Evolutionary conservation across 1,140 invertebrate species (phyloP).

Genomic region (Polypedilum pembai): DNA sequence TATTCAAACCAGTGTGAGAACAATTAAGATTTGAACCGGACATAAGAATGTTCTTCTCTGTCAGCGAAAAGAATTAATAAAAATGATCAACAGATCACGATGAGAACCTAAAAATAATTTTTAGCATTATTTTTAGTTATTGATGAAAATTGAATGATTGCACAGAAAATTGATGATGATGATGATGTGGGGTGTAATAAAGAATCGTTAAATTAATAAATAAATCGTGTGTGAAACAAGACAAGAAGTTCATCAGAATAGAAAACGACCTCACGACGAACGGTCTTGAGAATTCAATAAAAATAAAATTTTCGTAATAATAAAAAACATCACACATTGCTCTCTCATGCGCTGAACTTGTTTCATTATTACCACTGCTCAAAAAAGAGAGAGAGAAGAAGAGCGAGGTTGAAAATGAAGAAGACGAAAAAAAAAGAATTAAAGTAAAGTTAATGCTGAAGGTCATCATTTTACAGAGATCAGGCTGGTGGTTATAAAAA

Average conservation of each 20-base stretch:
- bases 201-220: neutral
- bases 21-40: neutral
- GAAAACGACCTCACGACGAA: neutral
- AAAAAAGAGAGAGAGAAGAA: too few species aligned
- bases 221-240: neutral
- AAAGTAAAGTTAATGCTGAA: conserved; percentile 3
- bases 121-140: too few species aligned
- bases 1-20: neutral
- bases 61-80: too few species aligned
- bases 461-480: conserved; percentile 1
- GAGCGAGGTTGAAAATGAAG: neutral
- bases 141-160: too few species aligned
- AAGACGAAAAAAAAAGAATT: neutral
- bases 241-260: neutral
- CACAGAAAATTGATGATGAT: neutral
- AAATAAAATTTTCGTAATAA: conserved; percentile 13
- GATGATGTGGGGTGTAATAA: neutral
- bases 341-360: neutral
- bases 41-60: neutral
- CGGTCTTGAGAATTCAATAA: neutral
- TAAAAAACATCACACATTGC: neutral
- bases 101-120: too few species aligned
- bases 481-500: neutral
- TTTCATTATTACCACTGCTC: neutral
- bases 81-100: conserved; percentile 2